Evolutionary conservation across 2,113 vertebrate genomes (phyloP).

Genomic region (Rynchops niger): DNA sequence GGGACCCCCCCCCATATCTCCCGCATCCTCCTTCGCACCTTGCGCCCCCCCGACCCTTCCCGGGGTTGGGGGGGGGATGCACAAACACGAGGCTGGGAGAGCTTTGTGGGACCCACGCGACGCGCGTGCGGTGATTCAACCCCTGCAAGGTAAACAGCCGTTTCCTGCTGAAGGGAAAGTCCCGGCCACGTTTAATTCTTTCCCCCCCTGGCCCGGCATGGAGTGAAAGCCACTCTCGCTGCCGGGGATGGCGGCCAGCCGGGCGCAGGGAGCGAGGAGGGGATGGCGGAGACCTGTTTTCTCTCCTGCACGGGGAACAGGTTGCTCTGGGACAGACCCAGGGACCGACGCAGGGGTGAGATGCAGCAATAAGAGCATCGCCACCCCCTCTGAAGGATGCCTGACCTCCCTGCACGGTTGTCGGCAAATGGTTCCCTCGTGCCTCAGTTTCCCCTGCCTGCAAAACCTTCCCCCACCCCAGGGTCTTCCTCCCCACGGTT

Average conservation of each 20-base stretch:
- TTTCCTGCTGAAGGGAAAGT: constrained; percentile 16
- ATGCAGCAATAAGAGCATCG: neutral
- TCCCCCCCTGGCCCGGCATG: accelerated
- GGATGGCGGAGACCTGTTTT: neutral
- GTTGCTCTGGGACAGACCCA: neutral
- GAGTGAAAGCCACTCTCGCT: neutral
- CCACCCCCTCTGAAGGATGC: neutral
- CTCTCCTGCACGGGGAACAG: neutral
- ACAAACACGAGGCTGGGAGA: neutral
- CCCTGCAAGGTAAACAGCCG: neutral
- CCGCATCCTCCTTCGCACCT: neutral
- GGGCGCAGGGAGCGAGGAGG: neutral
- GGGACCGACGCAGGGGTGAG: neutral
- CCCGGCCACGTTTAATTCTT: neutral
- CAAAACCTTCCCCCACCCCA: accelerated
- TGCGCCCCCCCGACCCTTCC: neutral
- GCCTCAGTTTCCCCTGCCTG: neutral
- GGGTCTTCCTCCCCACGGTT: accelerated
- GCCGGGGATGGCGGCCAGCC: neutral
- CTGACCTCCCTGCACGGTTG: accelerated
- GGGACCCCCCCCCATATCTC: neutral
- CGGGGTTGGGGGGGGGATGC: too few species aligned
- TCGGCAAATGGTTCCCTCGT: accelerated
- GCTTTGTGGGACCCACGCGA: neutral
- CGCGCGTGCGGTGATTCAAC: neutral